phyloP scores from a whole-genome alignment of 2,888 invertebrate genomes.

The Pachliopta kotzebuea region DNA sequence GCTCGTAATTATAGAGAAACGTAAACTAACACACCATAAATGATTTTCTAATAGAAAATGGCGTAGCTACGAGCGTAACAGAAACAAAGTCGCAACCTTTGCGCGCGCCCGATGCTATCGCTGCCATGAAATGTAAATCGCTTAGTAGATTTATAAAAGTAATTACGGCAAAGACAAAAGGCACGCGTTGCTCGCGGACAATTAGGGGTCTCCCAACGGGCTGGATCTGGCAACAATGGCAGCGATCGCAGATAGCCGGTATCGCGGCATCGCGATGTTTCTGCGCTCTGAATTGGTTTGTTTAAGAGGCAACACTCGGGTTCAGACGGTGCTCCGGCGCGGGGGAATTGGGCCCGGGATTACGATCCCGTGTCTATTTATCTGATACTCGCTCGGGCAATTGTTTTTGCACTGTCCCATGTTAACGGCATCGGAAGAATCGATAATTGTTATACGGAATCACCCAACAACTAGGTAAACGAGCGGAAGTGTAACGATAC shows the following conservation, averaged over 20 bases:
- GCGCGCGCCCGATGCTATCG: conserved; percentile 35
- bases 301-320: conserved; percentile 44
- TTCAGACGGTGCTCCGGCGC: conserved; percentile 25
- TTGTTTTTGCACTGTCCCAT: conserved; percentile 27
- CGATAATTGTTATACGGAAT: background rate
- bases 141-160: conserved; percentile 38
- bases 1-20: conserved; percentile 36
- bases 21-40: conserved; percentile 37
- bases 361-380: conserved; percentile 20
- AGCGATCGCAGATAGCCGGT: conserved; percentile 57
- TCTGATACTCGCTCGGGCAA: conserved; percentile 27
- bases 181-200: conserved; percentile 43
- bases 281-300: conserved; percentile 57
- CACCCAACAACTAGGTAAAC: background rate
- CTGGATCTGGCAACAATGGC: conserved; percentile 49
- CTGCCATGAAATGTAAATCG: conserved; percentile 37
- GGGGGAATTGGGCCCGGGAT: conserved; percentile 16
- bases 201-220: conserved; percentile 42
- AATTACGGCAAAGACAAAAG: conserved; percentile 41
- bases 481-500: background rate
- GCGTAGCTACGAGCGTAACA: conserved; percentile 36
- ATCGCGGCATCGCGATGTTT: conserved; percentile 56
- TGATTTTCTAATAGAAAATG: conserved; percentile 40
- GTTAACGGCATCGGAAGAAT: conserved; percentile 9
- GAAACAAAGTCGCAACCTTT: conserved; percentile 41